Conservation (phyloP, 2,888 invertebrate species). For the Willowsia nigromaculata region DNA sequence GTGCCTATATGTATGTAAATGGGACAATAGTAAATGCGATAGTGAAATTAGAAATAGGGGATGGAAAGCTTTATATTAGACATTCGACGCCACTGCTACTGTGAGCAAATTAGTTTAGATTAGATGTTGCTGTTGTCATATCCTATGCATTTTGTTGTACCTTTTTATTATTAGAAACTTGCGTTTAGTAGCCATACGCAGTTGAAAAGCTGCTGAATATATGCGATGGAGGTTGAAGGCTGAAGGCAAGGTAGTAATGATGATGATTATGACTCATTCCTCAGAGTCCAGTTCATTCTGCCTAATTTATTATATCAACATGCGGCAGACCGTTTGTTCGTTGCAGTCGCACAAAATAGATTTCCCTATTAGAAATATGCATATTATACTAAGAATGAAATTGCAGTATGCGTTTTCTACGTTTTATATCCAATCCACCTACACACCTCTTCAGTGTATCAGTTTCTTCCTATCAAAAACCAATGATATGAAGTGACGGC, state of each 20-base stretch:
- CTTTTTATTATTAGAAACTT: neutral
- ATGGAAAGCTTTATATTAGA: neutral
- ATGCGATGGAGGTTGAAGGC: too few species aligned
- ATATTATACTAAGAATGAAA: neutral
- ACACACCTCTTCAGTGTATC: neutral
- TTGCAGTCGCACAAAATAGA: conserved; percentile 13
- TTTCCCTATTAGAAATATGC: neutral
- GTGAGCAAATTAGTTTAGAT: conserved; percentile 60
- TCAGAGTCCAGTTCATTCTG: neutral
- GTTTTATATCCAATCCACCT: neutral
- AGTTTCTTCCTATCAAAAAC: neutral
- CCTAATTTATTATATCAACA: conserved; percentile 36
- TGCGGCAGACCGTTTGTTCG: neutral
- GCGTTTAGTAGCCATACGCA: too few species aligned
- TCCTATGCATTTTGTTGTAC: neutral
- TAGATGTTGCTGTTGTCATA: conserved; percentile 20
- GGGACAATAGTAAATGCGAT: neutral
- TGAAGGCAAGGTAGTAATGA: neutral
- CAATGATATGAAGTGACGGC: conserved; percentile 43
- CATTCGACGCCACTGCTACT: neutral
- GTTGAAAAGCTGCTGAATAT: too few species aligned
- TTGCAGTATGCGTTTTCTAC: neutral
- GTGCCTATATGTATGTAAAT: neutral
- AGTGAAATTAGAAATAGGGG: conserved; percentile 20
- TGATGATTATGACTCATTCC: conserved; percentile 16